phyloP scores from a whole-genome alignment of 2,888 invertebrate genomes.

The Andrena minutula region DNA sequence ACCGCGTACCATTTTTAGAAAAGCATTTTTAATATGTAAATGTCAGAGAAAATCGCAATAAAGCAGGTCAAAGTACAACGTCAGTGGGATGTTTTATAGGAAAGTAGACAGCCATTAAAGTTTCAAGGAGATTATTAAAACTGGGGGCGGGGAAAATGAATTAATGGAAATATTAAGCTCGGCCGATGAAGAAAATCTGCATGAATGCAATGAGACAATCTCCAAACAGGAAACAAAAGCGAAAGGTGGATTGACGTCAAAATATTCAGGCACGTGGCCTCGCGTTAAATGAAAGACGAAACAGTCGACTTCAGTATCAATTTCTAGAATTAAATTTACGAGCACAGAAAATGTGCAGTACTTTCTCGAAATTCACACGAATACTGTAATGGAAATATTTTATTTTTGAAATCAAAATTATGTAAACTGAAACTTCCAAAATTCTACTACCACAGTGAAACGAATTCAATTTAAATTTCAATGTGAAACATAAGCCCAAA shows the following conservation, averaged over 20 bases:
- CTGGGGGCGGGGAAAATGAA: neutral
- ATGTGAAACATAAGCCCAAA: neutral
- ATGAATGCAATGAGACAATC: neutral
- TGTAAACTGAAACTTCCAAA: neutral
- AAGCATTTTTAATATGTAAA: too few relatives aligned
- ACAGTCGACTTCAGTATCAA: slow-evolving; percentile 1
- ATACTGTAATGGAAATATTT: neutral
- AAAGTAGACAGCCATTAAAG: neutral
- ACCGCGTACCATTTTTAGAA: too few relatives aligned
- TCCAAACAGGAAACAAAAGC: slow-evolving; percentile 6
- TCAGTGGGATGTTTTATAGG: neutral
- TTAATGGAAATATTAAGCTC: slow-evolving; percentile 1
- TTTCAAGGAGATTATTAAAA: slow-evolving; percentile 16
- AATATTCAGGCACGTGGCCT: neutral
- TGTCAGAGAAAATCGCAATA: neutral
- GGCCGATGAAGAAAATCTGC: slow-evolving; percentile 11
- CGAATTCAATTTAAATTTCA: neutral
- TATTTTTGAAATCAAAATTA: neutral
- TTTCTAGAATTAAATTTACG: neutral
- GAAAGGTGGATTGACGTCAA: slow-evolving; percentile 1
- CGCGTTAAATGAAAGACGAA: neutral
- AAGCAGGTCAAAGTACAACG: neutral
- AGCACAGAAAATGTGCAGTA: neutral
- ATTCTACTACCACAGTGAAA: neutral
- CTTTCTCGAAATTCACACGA: slow-evolving; percentile 1